Evolutionary conservation across 30 jellyfish, hydroid and myxozoan species (phyloP).

Genomic region (Nemopilema nomurai): DNA sequence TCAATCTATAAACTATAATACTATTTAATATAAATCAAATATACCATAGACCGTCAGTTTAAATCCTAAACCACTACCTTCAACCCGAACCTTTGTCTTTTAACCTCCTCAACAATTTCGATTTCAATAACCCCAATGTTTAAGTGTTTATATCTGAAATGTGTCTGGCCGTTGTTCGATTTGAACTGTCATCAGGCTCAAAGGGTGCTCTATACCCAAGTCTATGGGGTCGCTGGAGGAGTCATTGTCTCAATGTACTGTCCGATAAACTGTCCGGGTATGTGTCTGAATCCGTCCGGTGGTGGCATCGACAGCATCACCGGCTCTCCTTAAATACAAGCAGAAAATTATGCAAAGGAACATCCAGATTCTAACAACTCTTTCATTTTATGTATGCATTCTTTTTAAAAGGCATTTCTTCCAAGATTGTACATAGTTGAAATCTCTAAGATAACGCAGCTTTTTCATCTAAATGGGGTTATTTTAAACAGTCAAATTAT

Average conservation of each 20-base stretch:
- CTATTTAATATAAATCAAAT: neutral
- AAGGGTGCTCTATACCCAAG: neutral
- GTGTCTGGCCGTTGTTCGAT: too few species aligned
- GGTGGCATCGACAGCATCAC: slow-evolving; percentile 43
- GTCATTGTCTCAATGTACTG: slow-evolving; percentile 59
- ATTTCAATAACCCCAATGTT: too few species aligned
- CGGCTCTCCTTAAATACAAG: slow-evolving; percentile 32
- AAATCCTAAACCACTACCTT: neutral
- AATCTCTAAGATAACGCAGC: too few species aligned
- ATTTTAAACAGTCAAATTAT: too few species aligned
- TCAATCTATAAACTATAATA: neutral
- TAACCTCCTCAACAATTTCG: neutral
- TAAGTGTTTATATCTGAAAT: neutral
- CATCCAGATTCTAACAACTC: too few species aligned
- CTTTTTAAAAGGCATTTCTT: too few species aligned
- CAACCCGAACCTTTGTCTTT: neutral
- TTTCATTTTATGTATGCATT: too few species aligned
- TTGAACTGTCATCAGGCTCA: too few species aligned
- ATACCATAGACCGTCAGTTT: neutral
- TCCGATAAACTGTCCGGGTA: slow-evolving; percentile 55
- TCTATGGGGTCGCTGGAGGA: slow-evolving; percentile 66
- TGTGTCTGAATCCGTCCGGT: slow-evolving; percentile 39
- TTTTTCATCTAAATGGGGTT: too few species aligned
- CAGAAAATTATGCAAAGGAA: too few species aligned
- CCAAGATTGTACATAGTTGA: too few species aligned